Evolutionary conservation across 2,113 vertebrate genomes (phyloP).

Genomic region (Hemiscyllium ocellatum): DNA sequence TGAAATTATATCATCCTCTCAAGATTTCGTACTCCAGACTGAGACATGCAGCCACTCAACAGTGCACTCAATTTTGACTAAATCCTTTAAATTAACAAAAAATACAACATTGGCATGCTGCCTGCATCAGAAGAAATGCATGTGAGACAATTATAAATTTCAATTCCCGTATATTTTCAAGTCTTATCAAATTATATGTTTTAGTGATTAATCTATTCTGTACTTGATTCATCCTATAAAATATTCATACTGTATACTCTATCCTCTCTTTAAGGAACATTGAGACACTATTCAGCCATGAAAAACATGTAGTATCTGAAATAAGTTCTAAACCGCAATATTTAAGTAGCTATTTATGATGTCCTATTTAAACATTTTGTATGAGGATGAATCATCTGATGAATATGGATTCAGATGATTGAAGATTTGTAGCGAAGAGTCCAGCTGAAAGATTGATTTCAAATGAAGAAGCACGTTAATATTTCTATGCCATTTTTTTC

Average conservation of each 20-base stretch:
- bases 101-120: background rate
- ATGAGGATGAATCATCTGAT: slow-evolving; percentile 26
- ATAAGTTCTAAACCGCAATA: background rate
- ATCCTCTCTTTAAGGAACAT: background rate
- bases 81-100: background rate
- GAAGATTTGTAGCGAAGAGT: background rate
- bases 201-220: background rate
- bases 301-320: background rate
- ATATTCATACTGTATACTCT: background rate
- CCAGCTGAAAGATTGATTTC: background rate
- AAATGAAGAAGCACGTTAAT: background rate
- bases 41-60: background rate
- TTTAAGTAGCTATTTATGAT: background rate
- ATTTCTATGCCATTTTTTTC: background rate
- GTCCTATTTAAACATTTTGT: background rate
- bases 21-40: background rate
- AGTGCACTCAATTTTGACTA: background rate
- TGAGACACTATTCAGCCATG: background rate
- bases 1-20: no score
- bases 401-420: slow-evolving; percentile 28
- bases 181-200: background rate
- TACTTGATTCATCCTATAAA: slow-evolving; percentile 4
- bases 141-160: background rate
- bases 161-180: background rate
- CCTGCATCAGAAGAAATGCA: background rate